phyloP scores from a whole-genome alignment of 2,888 invertebrate species.

The Harmothoe impar region DNA sequence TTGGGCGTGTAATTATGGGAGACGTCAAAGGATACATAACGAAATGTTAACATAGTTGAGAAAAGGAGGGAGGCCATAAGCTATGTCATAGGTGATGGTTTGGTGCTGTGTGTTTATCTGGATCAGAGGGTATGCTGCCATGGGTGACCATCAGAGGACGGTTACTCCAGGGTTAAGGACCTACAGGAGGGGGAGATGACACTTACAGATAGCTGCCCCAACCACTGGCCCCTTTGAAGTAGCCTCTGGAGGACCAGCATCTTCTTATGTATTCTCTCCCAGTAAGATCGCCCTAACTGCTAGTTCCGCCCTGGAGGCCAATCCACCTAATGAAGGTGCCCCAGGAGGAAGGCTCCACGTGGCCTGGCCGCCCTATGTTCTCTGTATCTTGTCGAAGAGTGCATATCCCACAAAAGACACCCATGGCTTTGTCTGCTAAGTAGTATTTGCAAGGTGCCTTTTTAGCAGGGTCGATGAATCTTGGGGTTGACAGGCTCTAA shows the following conservation, averaged over 20 bases:
- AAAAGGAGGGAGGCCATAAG: too few relatives aligned
- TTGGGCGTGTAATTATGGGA: too few relatives aligned
- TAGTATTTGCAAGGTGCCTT: background rate
- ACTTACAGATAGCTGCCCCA: background rate
- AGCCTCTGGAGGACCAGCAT: background rate
- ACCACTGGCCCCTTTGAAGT: background rate
- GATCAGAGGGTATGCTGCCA: too few relatives aligned
- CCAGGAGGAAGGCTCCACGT: background rate
- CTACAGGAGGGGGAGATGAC: background rate
- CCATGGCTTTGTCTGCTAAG: constrained; percentile 11
- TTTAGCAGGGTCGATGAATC: background rate
- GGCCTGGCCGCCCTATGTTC: background rate
- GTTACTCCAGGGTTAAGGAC: background rate
- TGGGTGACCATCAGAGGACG: too few relatives aligned
- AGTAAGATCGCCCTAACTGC: constrained; percentile 6
- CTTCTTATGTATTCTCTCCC: background rate
- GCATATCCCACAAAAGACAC: background rate
- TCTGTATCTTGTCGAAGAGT: background rate
- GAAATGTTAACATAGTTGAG: too few relatives aligned
- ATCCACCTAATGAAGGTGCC: background rate
- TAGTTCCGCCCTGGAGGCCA: background rate
- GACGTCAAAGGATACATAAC: too few relatives aligned
- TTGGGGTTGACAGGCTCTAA: too few relatives aligned
- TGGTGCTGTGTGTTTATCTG: too few relatives aligned
- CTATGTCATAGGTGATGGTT: too few relatives aligned